A percentile compares a stretch with the other conserved stretches of the same genome.
phyloP scores from a whole-genome alignment of 2,888 invertebrate species.

The Chloroclystis v-ata region DNA sequence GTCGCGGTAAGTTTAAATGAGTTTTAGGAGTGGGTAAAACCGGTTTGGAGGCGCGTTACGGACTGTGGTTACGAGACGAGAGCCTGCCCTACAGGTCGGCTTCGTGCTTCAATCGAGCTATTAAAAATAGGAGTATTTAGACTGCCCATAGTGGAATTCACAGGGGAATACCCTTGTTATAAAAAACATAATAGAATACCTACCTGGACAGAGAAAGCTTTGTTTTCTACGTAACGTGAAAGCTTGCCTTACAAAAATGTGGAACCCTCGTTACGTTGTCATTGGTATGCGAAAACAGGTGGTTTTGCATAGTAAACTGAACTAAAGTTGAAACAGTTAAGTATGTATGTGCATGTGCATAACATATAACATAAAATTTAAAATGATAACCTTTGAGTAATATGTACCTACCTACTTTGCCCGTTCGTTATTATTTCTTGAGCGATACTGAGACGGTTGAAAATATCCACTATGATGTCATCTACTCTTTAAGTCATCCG shows the following conservation, averaged over 20 bases:
- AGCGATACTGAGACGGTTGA: too few relatives aligned
- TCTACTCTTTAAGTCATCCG: too few relatives aligned
- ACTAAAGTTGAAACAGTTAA: too few relatives aligned
- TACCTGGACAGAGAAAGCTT: neutral
- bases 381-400: too few relatives aligned
- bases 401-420: neutral
- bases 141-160: too few relatives aligned
- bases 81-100: constrained; percentile 33
- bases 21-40: constrained; percentile 48
- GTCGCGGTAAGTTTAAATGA: constrained; percentile 84
- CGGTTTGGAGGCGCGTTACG: constrained; percentile 65
- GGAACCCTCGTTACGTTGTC: too few relatives aligned
- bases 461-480: too few relatives aligned
- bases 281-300: neutral
- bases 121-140: neutral
- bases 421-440: too few relatives aligned
- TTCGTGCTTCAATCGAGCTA: constrained; percentile 8
- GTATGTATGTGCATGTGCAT: too few relatives aligned
- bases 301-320: neutral
- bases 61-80: constrained; percentile 56
- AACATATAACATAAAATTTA: too few relatives aligned
- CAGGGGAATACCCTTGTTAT: too few relatives aligned
- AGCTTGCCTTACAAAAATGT: too few relatives aligned
- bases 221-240: neutral
- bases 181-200: neutral